Evolutionary conservation across 2,888 invertebrate genomes (phyloP).

Genomic region (Dasypogon diadema): DNA sequence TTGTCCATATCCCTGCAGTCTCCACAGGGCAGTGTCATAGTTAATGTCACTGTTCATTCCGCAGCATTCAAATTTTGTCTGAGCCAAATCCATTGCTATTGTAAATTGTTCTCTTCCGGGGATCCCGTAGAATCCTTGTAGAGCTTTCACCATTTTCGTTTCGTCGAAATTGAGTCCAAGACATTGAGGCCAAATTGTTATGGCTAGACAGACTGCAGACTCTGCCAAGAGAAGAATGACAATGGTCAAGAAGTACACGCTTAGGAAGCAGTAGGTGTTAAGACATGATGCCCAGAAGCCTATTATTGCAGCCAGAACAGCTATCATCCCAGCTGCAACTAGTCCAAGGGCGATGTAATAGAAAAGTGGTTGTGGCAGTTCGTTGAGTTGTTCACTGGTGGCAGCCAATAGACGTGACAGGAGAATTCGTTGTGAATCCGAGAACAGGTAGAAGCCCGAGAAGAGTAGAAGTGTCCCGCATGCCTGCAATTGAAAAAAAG

Average conservation of each 20-base stretch:
- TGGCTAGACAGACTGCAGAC: conserved; percentile 78
- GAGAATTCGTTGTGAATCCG: conserved; percentile 78
- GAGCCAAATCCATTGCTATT: conserved; percentile 83
- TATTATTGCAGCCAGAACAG: conserved; percentile 77
- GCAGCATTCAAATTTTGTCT: conserved; percentile 80
- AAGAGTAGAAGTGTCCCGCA: conserved; percentile 80
- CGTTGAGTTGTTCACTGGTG: conserved; percentile 69
- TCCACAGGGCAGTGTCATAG: conserved; percentile 86
- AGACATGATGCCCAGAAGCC: conserved; percentile 87
- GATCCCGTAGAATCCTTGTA: conserved; percentile 82
- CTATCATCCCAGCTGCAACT: conserved; percentile 76
- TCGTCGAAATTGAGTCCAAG: conserved; percentile 78
- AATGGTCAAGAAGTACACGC: conserved; percentile 79
- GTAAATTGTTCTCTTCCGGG: conserved; percentile 80
- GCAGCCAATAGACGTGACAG: conserved; percentile 79
- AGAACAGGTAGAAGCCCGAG: conserved; percentile 79
- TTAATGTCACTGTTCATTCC: conserved; percentile 83
- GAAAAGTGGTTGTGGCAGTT: conserved; percentile 78
- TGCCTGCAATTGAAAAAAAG: conserved; percentile 70
- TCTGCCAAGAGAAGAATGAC: conserved; percentile 77
- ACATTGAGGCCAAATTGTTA: conserved; percentile 83
- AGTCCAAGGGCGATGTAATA: conserved; percentile 81
- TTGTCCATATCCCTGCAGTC: conserved; percentile 79
- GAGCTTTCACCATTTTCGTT: conserved; percentile 76
- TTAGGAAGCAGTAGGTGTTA: conserved; percentile 80